Evolutionary conservation across 2,888 invertebrate genomes (phyloP).

Genomic region (Fragum whitleyi): DNA sequence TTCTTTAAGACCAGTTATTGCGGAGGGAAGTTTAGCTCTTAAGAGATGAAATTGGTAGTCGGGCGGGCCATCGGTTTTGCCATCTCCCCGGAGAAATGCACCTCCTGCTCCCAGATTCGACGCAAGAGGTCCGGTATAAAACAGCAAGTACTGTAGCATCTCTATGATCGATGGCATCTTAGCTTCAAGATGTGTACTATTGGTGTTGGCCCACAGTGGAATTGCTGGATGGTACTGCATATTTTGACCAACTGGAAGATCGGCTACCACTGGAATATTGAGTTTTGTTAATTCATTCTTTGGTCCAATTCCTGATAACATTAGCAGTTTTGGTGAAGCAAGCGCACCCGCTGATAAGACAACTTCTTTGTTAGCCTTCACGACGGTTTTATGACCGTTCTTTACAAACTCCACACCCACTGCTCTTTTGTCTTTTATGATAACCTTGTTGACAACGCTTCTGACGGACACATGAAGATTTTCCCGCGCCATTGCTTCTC

Average conservation of each 20-base stretch:
- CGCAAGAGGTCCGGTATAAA: conserved; percentile 31
- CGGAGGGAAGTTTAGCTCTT: conserved; percentile 13
- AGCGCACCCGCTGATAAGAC: conserved; percentile 82
- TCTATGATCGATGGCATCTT: background rate
- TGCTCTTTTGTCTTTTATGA: conserved; percentile 64
- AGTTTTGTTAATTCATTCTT: conserved; percentile 76
- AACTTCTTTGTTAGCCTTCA: conserved; percentile 72
- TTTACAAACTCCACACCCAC: conserved; percentile 70
- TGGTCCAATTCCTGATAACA: conserved; percentile 83
- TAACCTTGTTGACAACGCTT: conserved; percentile 70
- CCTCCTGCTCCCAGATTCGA: background rate
- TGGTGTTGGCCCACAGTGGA: conserved; percentile 15
- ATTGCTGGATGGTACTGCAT: conserved; percentile 75
- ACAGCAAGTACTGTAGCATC: conserved; percentile 29
- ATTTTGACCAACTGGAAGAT: conserved; percentile 80
- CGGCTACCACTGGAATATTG: conserved; percentile 75
- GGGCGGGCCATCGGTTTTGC: background rate
- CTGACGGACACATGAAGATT: conserved; percentile 73
- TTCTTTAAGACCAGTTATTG: background rate
- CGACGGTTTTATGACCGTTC: conserved; percentile 54
- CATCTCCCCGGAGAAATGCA: conserved; percentile 25
- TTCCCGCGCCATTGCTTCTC: conserved; percentile 68
- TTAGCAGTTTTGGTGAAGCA: conserved; percentile 82
- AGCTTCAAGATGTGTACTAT: background rate
- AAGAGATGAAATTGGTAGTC: conserved; percentile 38